Evolutionary conservation across 1,140 invertebrate genomes (phyloP).

Genomic region (Drosophila lowei): DNA sequence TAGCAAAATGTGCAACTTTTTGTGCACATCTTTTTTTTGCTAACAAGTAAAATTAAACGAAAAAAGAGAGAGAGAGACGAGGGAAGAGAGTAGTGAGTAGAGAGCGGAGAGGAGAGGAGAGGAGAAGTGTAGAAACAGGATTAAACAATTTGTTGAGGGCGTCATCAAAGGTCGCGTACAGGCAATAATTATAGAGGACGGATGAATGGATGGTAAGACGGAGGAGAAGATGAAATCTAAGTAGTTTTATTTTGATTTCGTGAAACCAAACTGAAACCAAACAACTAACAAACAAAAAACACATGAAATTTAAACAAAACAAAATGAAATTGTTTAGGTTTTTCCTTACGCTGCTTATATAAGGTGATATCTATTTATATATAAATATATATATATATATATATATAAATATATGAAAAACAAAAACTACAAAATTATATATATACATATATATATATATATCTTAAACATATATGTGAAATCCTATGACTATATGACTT

Average conservation of each 20-base stretch:
- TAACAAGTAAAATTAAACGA: slow-evolving; percentile 6
- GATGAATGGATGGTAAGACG: too few species aligned
- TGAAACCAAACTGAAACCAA: slow-evolving; percentile 26
- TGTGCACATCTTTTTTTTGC: slow-evolving; percentile 56
- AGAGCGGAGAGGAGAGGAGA: background rate
- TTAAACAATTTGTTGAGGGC: slow-evolving; percentile 42
- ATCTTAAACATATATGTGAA: slow-evolving; percentile 74
- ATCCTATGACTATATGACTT: slow-evolving; percentile 77
- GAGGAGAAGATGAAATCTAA: slow-evolving; percentile 38
- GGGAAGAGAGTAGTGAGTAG: too few species aligned
- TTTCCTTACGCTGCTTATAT: slow-evolving; percentile 79
- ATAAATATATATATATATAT: slow-evolving; percentile 53
- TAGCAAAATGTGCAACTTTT: slow-evolving; percentile 57
- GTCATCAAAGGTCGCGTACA: slow-evolving; percentile 34
- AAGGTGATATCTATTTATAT: slow-evolving; percentile 78
- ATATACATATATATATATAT: slow-evolving; percentile 52
- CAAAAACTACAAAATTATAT: slow-evolving; percentile 30
- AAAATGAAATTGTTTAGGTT: slow-evolving; percentile 65
- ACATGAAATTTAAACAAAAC: slow-evolving; percentile 37
- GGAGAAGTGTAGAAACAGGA: slow-evolving; percentile 22
- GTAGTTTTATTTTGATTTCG: slow-evolving; percentile 49
- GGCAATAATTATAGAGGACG: slow-evolving; percentile 59
- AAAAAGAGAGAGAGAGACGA: background rate
- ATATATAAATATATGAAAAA: slow-evolving; percentile 49
- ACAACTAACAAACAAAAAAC: slow-evolving; percentile 39